Conservation (phyloP, 2,888 invertebrate genomes). For the Caenorhabditis sp. region DNA sequence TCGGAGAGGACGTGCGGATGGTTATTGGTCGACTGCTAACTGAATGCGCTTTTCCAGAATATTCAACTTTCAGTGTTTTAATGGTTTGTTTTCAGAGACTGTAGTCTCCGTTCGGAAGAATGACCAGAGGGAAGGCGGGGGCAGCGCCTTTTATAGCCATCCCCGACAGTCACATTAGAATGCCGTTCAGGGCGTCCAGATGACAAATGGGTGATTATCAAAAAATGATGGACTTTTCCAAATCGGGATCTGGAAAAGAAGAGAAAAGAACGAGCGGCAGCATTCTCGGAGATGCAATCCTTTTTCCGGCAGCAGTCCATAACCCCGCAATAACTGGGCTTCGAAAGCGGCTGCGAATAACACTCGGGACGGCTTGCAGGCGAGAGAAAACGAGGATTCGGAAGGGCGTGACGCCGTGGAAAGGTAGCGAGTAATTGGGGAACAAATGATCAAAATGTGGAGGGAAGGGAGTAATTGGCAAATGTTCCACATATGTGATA, state of each 20-base stretch:
- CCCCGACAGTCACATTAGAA: not conserved
- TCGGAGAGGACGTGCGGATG: constrained; percentile 9
- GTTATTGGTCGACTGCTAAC: not conserved
- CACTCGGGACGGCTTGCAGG: constrained; percentile 16
- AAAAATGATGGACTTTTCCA: constrained; percentile 23
- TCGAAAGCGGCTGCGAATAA: constrained; percentile 33
- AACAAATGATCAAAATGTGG: constrained; percentile 27
- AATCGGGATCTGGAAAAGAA: too few species aligned
- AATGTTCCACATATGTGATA: too few species aligned
- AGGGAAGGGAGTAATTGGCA: not conserved
- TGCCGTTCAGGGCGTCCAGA: constrained; percentile 11
- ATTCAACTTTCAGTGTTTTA: not conserved
- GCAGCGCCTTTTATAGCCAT: constrained; percentile 16
- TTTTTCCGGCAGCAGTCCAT: constrained; percentile 43
- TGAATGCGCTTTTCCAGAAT: too few species aligned
- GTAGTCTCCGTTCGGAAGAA: not conserved
- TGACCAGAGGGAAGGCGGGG: not conserved
- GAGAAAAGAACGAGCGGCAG: constrained; percentile 4
- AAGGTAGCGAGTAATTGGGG: not conserved
- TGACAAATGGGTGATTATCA: constrained; percentile 23
- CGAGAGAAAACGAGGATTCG: constrained; percentile 9
- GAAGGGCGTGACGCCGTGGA: constrained; percentile 18
- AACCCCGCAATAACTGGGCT: constrained; percentile 38
- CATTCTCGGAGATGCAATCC: constrained; percentile 38
- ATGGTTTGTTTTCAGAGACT: constrained; percentile 3